Evolutionary conservation across 2,113 vertebrate species (phyloP), one percentile per base, ranked within the genome.

Genomic region (Planiliza haematocheilus): DNA sequence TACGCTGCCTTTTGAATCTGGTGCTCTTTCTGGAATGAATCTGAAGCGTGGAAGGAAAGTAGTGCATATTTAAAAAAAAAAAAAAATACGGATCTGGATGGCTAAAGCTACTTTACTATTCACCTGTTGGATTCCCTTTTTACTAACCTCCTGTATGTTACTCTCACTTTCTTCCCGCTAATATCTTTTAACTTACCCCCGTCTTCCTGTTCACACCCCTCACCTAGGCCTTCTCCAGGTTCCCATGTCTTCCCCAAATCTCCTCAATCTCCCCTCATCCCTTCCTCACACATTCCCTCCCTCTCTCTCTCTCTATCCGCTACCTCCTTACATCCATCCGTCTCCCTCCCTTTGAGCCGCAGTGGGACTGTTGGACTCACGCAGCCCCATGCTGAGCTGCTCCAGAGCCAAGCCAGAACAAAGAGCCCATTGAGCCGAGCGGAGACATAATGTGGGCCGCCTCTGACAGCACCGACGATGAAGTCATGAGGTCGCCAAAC

Each of bases 401-500:
- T 82, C 78, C 86, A 75, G 91, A 89, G 89, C 90, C 91, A 92
- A 89, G 79, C 81, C 81, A 85, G 86, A 88, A 93, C 92, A 94
- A 93, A 92, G 92, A 82, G 81, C 60, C 84, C 87, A 93, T 93
- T 93, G 92, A 94, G 89, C 79, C 84, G 70, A 73, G 84, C 46
- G 58, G 70, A 92, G 90, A 91, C 86, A 89, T 91, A 92, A 91
- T 89, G 89, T 85, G 88, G 86, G 85, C 88, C 58, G 84, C 79
- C 84, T 88, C 86, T 91, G 87, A 90, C 85, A 89, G 88, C 79
- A 38, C 67, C 75, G 12, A 82, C 74, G 91, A 91, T 91, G 87
- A 91, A 93, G 91, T 93, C 91, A 92, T 91, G 90, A 91, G 84
- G 90, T 93, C 74, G 78, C 81, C 81, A 85, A 92, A 91, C 82